Base-by-base conservation (phyloP, 2,888 invertebrate genomes). In the Diplazon laetatorius region DNA sequence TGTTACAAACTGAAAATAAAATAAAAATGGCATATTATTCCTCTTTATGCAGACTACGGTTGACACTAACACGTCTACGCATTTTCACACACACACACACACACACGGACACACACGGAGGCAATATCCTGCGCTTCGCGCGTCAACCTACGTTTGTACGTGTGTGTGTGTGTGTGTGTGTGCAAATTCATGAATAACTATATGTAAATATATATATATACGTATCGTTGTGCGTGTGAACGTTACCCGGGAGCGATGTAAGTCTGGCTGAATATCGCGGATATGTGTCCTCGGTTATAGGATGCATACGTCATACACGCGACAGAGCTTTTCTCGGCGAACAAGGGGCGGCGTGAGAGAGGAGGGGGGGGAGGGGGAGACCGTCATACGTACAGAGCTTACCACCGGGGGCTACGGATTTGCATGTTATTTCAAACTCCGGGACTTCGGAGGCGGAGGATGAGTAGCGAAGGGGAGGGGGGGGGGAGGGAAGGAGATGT, bases 381-480 rank as follows among this genome's bases (percentile, higher is more conserved):
- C 12, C 46, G 44, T 12, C 39, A 37, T 18, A 12, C 25, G 25
- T 12, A 42, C 6, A 30, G 6, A 50, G 48, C 35, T 48, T 70
- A 74, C 65, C 77, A 68, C 78, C 72, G 78, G 76, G 42, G 30
- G 8, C 68, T 44, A 63, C 81, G 83, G 86, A 89, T 89, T 88
- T 89, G 85, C 89, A 89, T 89, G 87, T 88, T 89, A 89, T 89
- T 89, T 87, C 86, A 81, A 86, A 87, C 84, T 88, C 84, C 82
- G 81, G 83, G 84, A 85, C 83, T 82, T 71, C n/a, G n/a, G n/a
- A n/a, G n/a, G n/a, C n/a, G n/a, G n/a, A n/a, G n/a, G n/a, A n/a
- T n/a, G n/a, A n/a, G n/a, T n/a, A n/a, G n/a, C n/a, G n/a, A n/a
- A n/a, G n/a, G n/a, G n/a, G n/a, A n/a, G n/a, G n/a, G n/a, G n/a